Conservation (phyloP, 1,140 invertebrate species). For the Drosophila jambulina region DNA sequence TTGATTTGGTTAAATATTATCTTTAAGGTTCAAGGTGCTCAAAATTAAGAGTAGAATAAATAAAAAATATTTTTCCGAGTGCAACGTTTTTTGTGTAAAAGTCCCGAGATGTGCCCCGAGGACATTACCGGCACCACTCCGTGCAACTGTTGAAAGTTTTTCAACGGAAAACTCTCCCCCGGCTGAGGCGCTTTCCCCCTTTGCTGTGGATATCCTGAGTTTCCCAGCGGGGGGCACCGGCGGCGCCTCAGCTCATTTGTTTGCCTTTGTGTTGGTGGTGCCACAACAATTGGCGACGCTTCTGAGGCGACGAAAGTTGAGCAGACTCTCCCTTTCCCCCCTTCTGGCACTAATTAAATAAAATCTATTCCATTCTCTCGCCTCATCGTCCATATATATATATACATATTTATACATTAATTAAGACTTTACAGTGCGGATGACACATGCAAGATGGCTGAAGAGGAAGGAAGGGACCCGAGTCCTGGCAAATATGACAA, state of each 20-base stretch:
- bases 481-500: slow-evolving; percentile 76
- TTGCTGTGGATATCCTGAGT: not conserved
- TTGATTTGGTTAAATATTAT: too few relatives aligned
- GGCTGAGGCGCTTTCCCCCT: slow-evolving; percentile 25
- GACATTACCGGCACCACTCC: slow-evolving; percentile 34
- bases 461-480: not conserved
- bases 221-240: slow-evolving; percentile 36
- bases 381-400: slow-evolving; percentile 59
- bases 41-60: too few relatives aligned
- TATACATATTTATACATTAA: slow-evolving; percentile 78
- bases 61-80: not conserved
- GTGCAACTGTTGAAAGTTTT: slow-evolving; percentile 56
- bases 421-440: slow-evolving; percentile 78
- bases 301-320: slow-evolving; percentile 66
- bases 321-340: slow-evolving; percentile 17
- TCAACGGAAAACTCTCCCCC: slow-evolving; percentile 34
- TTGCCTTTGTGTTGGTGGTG: slow-evolving; percentile 78
- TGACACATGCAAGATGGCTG: slow-evolving; percentile 55
- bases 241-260: slow-evolving; percentile 64
- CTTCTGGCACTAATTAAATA: slow-evolving; percentile 72
- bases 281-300: slow-evolving; percentile 73
- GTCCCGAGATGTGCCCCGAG: slow-evolving; percentile 30
- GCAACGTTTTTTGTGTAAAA: slow-evolving; percentile 14
- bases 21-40: not conserved
- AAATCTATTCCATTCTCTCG: slow-evolving; percentile 73